Evolutionary conservation across 1,140 invertebrate species (phyloP).

Genomic region (honey bee (Apis mellifera)): DNA sequence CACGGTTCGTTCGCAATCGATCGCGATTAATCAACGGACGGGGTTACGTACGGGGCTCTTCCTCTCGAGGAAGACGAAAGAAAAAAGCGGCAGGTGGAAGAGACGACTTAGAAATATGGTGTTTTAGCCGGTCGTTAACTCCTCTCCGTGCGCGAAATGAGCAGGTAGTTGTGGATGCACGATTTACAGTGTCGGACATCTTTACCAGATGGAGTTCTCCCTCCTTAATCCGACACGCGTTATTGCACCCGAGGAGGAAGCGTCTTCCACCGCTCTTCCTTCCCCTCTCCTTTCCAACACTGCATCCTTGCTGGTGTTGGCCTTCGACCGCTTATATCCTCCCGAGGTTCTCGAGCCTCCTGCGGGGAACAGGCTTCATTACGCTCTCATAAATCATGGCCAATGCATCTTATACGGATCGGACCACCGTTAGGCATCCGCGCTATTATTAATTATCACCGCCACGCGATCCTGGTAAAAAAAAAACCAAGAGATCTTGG

Average conservation of each 20-base stretch:
- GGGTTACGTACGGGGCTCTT: neutral
- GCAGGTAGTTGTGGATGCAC: slow-evolving; percentile 19
- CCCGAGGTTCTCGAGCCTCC: slow-evolving; percentile 20
- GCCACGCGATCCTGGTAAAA: slow-evolving; percentile 39
- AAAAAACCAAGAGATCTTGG: slow-evolving; percentile 16
- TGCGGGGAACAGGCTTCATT: slow-evolving; percentile 65
- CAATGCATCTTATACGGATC: slow-evolving; percentile 48
- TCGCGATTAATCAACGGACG: neutral
- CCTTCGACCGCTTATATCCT: slow-evolving; percentile 16
- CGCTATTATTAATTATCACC: slow-evolving; percentile 62
- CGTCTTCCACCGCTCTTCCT: neutral
- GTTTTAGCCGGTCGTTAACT: neutral
- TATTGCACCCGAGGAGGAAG: slow-evolving; percentile 45
- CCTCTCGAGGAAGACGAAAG: too few species aligned
- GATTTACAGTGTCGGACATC: slow-evolving; percentile 22
- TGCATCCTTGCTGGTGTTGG: neutral
- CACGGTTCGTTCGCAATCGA: neutral
- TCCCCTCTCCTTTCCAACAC: neutral
- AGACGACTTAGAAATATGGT: neutral
- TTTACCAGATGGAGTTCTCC: slow-evolving; percentile 29
- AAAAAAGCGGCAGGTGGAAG: neutral
- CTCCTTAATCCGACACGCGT: slow-evolving; percentile 28
- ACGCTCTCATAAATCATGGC: slow-evolving; percentile 63
- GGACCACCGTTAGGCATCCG: slow-evolving; percentile 30
- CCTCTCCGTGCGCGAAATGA: neutral